Evolutionary conservation across 1,140 invertebrate genomes (phyloP).

Genomic region (Gerris buenoi): DNA sequence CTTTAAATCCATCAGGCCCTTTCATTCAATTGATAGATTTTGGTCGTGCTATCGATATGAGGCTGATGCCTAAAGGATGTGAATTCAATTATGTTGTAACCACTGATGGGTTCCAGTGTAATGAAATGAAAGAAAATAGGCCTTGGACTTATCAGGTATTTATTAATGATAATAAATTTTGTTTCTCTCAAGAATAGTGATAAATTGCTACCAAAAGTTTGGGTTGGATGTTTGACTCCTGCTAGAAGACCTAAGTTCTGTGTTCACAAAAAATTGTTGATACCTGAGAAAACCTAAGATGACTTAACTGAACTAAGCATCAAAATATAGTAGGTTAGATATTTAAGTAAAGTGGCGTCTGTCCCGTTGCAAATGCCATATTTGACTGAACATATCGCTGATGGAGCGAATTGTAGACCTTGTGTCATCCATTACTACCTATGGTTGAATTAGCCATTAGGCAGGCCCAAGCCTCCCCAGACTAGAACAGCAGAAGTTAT

Average conservation of each 20-base stretch:
- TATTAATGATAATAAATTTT: background rate
- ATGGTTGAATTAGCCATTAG: no score
- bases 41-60: conserved; percentile 79
- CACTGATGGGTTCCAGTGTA: conserved; percentile 64
- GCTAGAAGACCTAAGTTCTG: background rate
- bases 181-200: conserved; percentile 3
- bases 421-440: no score
- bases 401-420: no score
- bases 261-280: background rate
- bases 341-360: no score
- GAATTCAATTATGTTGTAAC: conserved; percentile 58
- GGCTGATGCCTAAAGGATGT: conserved; percentile 56
- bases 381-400: no score
- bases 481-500: background rate
- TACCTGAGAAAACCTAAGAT: no score
- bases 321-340: background rate
- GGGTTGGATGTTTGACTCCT: conserved; percentile 7
- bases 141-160: conserved; percentile 77
- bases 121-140: conserved; percentile 69
- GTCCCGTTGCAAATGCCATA: no score
- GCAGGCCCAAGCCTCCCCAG: background rate
- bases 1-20: conserved; percentile 40
- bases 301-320: background rate
- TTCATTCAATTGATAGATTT: conserved; percentile 71
- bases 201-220: conserved; percentile 8